Evolutionary conservation across 2,797 vertebrate species (phyloP).

Genomic region (Sebastes hubbsi): DNA sequence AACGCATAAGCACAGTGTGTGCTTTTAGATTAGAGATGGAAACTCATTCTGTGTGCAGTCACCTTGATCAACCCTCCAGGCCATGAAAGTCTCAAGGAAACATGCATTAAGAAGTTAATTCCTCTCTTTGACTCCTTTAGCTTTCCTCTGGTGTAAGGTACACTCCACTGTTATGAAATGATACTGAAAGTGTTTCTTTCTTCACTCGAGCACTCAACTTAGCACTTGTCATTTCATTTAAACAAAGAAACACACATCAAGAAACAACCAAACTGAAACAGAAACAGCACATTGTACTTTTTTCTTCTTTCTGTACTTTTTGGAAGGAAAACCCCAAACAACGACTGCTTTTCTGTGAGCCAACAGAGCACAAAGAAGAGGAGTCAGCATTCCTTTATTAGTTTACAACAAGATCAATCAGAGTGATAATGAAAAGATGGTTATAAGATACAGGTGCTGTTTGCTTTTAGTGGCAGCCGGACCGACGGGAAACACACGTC

Average conservation of each 20-base stretch:
- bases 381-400: background rate
- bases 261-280: too few relatives aligned
- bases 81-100: conserved; percentile 28
- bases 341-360: background rate
- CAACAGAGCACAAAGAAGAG: background rate
- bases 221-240: background rate
- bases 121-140: conserved; percentile 4
- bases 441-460: background rate
- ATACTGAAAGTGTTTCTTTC: background rate
- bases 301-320: background rate
- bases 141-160: background rate
- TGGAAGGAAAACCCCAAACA: background rate
- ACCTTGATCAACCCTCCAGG: conserved; percentile 57
- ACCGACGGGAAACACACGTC: background rate
- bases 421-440: background rate
- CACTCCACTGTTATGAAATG: background rate
- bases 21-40: conserved; percentile 67
- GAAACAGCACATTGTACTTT: too few relatives aligned
- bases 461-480: background rate
- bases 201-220: background rate
- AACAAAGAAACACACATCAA: too few relatives aligned
- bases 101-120: conserved; percentile 28
- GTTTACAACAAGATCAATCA: background rate
- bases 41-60: conserved; percentile 60
- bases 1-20: conserved; percentile 36